Base-by-base conservation (phyloP, 1,140 invertebrate genomes). In the Drosophila azteca region DNA sequence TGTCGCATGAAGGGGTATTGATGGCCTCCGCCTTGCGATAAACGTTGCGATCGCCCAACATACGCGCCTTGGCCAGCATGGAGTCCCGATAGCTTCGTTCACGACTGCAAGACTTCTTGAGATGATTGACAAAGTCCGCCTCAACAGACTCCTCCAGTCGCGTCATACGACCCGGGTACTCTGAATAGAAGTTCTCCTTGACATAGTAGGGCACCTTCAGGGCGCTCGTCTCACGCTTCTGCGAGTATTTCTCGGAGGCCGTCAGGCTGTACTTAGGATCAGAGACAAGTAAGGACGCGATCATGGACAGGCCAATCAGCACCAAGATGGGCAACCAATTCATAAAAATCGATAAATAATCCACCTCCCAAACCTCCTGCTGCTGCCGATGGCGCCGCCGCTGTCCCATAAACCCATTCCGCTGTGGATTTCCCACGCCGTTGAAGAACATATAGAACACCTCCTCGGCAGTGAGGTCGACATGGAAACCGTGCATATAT, bases 381-480 rank as follows among this genome's bases (percentile, higher is more conserved):
- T 95, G 93, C n/a, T 94, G 92, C 51, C 95, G 93, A 44, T 95
- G 93, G 15, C 94, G 92, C 49, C 95, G 93, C n/a, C n/a, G n/a
- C n/a, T n/a, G n/a, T n/a, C n/a, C n/a, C n/a, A n/a, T n/a, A n/a
- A n/a, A n/a, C n/a, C n/a, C n/a, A n/a, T n/a, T n/a, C n/a, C n/a
- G n/a, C n/a, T n/a, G n/a, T n/a, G n/a, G n/a, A n/a, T n/a, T n/a
- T n/a, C n/a, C n/a, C n/a, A n/a, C n/a, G 24, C 96, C 95, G 35
- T 97, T 97, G 91, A 99, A 99, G 93, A 99, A 99, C 97, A 99
- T 99, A 92, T 99, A 99, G 93, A 99, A 99, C 1, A 99, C 93
- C 92, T 99, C 98, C 92, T 99, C 99, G 22, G 98, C 97, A 43
- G 97, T 98, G 79, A 99, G 95, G 91, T 99, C 98, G 52, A 95